Base-by-base conservation (phyloP, 2,888 invertebrate genomes). In the Idaea straminata region DNA sequence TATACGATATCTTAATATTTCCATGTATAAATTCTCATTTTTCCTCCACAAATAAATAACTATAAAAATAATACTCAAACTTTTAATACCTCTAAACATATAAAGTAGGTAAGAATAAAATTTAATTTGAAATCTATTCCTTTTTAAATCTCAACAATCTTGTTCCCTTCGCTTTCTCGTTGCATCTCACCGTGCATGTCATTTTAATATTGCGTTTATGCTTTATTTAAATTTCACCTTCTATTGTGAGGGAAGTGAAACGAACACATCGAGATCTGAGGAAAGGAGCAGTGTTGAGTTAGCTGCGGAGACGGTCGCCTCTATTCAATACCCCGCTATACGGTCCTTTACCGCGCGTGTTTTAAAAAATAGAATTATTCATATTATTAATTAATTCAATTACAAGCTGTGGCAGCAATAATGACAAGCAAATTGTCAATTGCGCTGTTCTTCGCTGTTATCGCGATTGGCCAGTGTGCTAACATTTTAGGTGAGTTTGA, bases 221-320 rank as follows among this genome's bases (percentile, higher is more conserved):
- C 86, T 89, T 92, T 91, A 91, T 89, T 92, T 88, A 90, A 92
- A 89, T 92, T 92, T 92, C 92, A 92, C 92, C 91, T 91, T 91
- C 92, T 91, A 91, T 92, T 92, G 90, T 91, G 83, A 86, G 85
- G 79, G 86, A 84, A 85, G 92, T 90, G 91, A 91, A 91, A 91
- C 90, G 85, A 82, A 79, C 83, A 76, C 80, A 77, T 80, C 82
- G 82, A 88, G 89, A 90, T 90, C 83, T 84, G 83, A 83, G 85
- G 81, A 79, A 88, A 92, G 90, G 90, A 89, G 83, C 89, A 90
- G 91, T 91, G 81, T 85, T 75, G 74, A 81, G 80, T 82, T 77
- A 83, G 83, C 90, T 76, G 75, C 80, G 86, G 88, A 80, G 83
- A 85, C 85, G 89, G 67, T 82, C 88, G 87, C 87, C 89, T 85